Conservation (phyloP, 2,113 vertebrate genomes). For the Varanus komodoensis region DNA sequence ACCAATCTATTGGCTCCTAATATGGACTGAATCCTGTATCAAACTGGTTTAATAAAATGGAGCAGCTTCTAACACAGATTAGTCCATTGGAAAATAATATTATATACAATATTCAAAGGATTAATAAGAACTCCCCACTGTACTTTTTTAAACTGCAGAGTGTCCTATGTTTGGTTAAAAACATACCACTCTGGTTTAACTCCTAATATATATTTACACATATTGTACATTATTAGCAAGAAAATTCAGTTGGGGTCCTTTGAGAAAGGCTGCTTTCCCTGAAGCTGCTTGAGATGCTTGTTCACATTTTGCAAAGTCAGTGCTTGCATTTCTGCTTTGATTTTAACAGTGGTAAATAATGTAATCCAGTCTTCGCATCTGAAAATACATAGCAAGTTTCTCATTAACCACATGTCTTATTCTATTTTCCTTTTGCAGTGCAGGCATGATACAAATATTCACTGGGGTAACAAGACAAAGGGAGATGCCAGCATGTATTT, state of each 20-base stretch:
- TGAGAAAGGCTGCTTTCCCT: not conserved
- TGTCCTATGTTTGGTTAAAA: rapidly evolving
- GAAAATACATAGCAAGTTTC: not conserved
- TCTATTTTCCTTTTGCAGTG: not conserved
- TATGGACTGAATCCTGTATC: not conserved
- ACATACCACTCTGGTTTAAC: not conserved
- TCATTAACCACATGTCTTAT: not conserved
- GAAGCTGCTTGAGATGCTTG: not conserved
- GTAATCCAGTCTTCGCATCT: not conserved
- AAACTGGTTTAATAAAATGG: constrained; percentile 1
- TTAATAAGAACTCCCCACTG: not conserved
- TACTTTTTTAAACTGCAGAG: not conserved
- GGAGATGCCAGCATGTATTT: not conserved
- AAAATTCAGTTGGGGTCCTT: not conserved
- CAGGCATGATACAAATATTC: not conserved
- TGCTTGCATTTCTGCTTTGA: not conserved
- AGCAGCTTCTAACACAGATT: not conserved
- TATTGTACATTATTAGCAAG: not conserved
- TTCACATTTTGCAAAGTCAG: not conserved
- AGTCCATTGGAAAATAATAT: not conserved
- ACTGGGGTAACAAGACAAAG: not conserved
- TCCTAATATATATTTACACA: constrained; percentile 10
- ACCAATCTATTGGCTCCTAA: not conserved
- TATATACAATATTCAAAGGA: constrained; percentile 28
- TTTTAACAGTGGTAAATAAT: not conserved